These are phyloP conservation scores for Ammodytes marinus DNA, from an alignment of 2,113 vertebrate genomes.

Conservation along the genomic window DNA sequence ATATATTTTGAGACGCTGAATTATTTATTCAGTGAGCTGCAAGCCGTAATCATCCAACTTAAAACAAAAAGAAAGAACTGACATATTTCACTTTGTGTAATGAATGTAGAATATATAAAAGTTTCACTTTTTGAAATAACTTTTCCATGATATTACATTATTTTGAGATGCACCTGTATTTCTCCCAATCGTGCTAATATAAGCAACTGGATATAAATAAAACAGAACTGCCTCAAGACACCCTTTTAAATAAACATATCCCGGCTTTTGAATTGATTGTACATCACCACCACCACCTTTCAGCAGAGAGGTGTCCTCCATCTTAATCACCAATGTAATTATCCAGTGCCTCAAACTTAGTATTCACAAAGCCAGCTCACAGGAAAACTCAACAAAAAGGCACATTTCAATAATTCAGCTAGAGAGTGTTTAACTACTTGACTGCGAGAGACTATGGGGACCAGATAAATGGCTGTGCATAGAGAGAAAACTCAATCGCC, in stretches of 20 bases:
- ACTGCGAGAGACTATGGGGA: constrained; percentile 50
- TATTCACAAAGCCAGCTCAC: constrained; percentile 37
- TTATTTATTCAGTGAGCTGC: too few species aligned
- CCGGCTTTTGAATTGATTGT: neutral
- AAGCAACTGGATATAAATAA: constrained; percentile 4
- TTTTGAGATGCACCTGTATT: neutral
- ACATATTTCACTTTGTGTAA: too few species aligned
- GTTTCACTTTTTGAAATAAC: too few species aligned
- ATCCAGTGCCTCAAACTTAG: neutral
- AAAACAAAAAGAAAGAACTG: too few species aligned
- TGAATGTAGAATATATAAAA: too few species aligned
- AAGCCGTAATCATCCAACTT: too few species aligned
- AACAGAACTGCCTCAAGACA: constrained; percentile 1
- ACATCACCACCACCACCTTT: constrained; percentile 21
- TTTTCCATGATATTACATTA: too few species aligned
- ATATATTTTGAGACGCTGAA: too few species aligned
- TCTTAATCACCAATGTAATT: constrained; percentile 31
- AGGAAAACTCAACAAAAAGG: constrained; percentile 55
- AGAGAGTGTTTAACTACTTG: constrained; percentile 53
- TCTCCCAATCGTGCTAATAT: neutral
- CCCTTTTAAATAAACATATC: constrained; percentile 13
- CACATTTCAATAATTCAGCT: constrained; percentile 51
- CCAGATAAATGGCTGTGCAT: constrained; percentile 47
- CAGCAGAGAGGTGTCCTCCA: constrained; percentile 6
- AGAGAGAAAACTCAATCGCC: constrained; percentile 55